A percentile compares a stretch with the other conserved stretches of the same genome.
Conservation (phyloP, 2,797 vertebrate species). For the Acanthis flammea region DNA sequence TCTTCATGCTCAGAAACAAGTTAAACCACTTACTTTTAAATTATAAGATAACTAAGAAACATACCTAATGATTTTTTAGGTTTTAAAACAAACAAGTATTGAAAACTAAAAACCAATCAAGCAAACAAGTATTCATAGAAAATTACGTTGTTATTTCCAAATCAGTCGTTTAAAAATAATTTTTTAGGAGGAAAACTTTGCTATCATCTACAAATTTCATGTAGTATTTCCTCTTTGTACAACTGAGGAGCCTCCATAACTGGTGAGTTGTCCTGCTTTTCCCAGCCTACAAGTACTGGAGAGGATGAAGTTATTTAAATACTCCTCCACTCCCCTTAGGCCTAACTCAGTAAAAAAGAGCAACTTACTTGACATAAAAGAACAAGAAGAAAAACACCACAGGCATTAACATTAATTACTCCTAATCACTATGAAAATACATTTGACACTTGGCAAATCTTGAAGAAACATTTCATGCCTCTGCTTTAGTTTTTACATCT, state of each 20-base stretch:
- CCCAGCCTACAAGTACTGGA: neutral
- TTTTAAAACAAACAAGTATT: no score
- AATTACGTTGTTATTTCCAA: neutral
- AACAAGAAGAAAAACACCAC: neutral
- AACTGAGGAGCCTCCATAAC: neutral
- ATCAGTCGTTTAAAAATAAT: neutral
- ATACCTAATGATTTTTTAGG: neutral
- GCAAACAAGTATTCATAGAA: neutral
- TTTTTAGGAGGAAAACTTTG: neutral
- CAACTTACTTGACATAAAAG: neutral
- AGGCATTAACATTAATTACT: neutral
- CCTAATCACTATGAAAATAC: neutral
- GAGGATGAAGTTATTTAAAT: neutral
- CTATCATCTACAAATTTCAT: neutral
- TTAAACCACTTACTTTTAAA: neutral
- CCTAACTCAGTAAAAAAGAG: neutral
- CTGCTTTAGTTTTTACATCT: neutral
- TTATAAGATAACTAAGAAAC: neutral
- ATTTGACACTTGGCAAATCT: neutral
- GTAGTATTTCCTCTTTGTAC: neutral
- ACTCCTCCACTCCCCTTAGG: neutral
- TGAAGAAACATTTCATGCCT: neutral
- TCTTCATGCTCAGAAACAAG: neutral
- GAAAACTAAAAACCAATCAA: neutral
- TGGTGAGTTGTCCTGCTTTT: neutral